These are phyloP conservation scores for Ctenochaetus hawaiiensis DNA, from an alignment of 2,797 vertebrate genomes.

Conservation along the genomic window DNA sequence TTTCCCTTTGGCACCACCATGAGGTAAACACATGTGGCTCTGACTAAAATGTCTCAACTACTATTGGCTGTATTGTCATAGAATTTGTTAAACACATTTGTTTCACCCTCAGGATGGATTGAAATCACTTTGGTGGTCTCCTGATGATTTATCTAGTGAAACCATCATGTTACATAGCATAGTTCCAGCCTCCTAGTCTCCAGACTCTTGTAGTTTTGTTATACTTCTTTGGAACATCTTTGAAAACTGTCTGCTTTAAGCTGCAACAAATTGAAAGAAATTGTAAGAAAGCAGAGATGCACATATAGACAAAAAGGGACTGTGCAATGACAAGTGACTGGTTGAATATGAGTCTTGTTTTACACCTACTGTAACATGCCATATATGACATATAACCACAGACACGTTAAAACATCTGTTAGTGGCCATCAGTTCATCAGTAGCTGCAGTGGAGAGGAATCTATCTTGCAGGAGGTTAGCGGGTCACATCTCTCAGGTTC, in stretches of 20 bases:
- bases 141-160: background rate
- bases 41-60: background rate
- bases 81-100: background rate
- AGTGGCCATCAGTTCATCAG: constrained; percentile 22
- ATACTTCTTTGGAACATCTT: background rate
- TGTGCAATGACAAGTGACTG: background rate
- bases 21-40: no score
- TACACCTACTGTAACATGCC: constrained; percentile 11
- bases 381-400: constrained; percentile 18
- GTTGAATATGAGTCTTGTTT: constrained; percentile 26
- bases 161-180: background rate
- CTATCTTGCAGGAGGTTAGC: constrained; percentile 25
- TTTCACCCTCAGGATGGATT: background rate
- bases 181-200: no score
- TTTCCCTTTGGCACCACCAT: no score
- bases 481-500: constrained; percentile 45
- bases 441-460: constrained; percentile 12
- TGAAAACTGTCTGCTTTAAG: background rate
- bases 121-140: background rate
- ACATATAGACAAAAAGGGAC: background rate
- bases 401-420: constrained; percentile 29
- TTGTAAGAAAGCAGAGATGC: background rate
- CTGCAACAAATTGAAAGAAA: background rate
- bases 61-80: no score
- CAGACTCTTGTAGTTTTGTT: background rate